Conservation (phyloP, 1,140 invertebrate species). For the Ylistrum balloti region DNA sequence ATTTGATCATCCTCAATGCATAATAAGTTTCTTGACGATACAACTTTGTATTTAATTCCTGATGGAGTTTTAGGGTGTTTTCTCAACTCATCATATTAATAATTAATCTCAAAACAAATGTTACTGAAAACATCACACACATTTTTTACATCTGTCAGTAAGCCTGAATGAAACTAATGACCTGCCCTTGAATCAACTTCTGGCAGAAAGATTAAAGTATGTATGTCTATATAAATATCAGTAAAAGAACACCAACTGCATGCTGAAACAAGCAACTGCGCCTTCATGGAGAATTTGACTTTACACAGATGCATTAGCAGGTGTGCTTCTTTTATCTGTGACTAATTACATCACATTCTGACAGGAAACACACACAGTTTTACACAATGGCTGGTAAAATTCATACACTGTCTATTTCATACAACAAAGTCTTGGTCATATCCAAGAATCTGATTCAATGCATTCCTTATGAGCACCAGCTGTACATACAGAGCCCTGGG, state of each 20-base stretch:
- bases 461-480: background rate
- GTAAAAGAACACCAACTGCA: background rate
- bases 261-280: background rate
- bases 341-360: background rate
- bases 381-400: background rate
- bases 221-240: background rate
- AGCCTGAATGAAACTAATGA: background rate
- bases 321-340: background rate
- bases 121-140: background rate
- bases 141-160: background rate
- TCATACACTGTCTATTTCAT: background rate
- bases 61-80: background rate
- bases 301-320: background rate
- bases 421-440: slow-evolving; percentile 4
- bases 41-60: too few species aligned
- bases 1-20: too few species aligned
- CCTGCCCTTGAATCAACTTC: background rate
- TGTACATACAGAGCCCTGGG: background rate
- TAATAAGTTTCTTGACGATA: too few species aligned
- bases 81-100: background rate
- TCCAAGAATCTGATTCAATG: background rate
- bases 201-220: background rate
- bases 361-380: background rate
- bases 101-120: background rate
- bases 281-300: background rate